Base-by-base conservation (phyloP, 2,888 invertebrate genomes). In the Agrilus mali region DNA sequence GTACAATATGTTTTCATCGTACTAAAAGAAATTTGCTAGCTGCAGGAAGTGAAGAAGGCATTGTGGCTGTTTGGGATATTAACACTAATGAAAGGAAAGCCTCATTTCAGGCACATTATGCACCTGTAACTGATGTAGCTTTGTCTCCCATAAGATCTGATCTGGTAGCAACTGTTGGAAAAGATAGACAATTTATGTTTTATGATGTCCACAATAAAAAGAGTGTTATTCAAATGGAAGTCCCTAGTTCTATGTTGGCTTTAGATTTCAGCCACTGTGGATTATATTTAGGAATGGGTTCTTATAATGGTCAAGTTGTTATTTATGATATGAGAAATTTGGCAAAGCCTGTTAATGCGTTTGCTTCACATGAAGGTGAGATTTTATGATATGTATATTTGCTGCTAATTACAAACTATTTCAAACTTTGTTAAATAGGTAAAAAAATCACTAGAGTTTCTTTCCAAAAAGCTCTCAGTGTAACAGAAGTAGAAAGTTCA, bases 271-370 rank as follows among this genome's bases (percentile, higher is more conserved):
- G 58, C 7, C 53, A 53, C 2, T 61, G 73, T 52, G 53, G 61
- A 32, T 69, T 71, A 22, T 70, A 68, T 53, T 68, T 76, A n/a
- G 73, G 71, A 6, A 63, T 75, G 36, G 76, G 73, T 12, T 69
- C 72, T 15, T 74, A 73, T 55, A 71, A 68, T 60, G 77, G 77
- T n/a, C 53, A 63, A 38, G 62, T 75, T 4, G 55, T 71, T 35
- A 53, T 75, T 4, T 77, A 75, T 60, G 77, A 78, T 58, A 64
- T 74, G 12, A 66, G 76, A 53, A 72, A 73, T 52, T 59, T 75
- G 36, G 64, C 65, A 27, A 63, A 60, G 44, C 71, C 74, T 0
- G 57, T 69, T 12, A 66, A 68, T 54, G 57, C 70, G 12, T 61
- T 75, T 27, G 64, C 67, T 51, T 73, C 71, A 1, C 75, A 77